These are phyloP conservation scores for Notodonta ziczac DNA, from an alignment of 2,888 invertebrate species.

Conservation along the genomic window DNA sequence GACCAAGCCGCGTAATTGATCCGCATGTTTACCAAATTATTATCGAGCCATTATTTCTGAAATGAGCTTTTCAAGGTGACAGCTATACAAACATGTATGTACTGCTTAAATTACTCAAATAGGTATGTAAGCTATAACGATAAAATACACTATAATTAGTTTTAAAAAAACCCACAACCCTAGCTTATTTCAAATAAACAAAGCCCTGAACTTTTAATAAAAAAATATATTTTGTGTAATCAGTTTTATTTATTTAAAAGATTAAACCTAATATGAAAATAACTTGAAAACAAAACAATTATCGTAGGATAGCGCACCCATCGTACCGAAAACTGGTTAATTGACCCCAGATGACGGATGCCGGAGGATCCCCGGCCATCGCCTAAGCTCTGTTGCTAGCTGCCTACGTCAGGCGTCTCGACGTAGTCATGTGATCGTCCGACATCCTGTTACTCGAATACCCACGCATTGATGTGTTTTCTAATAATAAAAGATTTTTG, in stretches of 20 bases:
- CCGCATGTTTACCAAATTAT: slow-evolving; percentile 4
- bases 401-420: slow-evolving; percentile 29
- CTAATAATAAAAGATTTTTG: neutral
- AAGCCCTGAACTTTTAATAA: too few relatives aligned
- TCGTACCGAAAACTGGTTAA: slow-evolving; percentile 26
- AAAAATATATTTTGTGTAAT: neutral
- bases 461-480: slow-evolving; percentile 17
- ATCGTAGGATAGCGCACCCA: neutral
- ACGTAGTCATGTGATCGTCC: slow-evolving; percentile 36
- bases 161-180: too few relatives aligned
- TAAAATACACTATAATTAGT: neutral
- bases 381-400: slow-evolving; percentile 32
- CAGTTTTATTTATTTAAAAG: neutral
- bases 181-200: too few relatives aligned
- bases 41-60: neutral
- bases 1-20: slow-evolving; percentile 4
- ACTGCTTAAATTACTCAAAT: too few relatives aligned
- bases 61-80: neutral
- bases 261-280: neutral
- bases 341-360: slow-evolving; percentile 25
- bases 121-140: neutral
- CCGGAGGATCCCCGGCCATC: slow-evolving; percentile 23
- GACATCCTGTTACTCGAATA: slow-evolving; percentile 38
- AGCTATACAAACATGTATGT: neutral
- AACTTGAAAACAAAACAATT: slow-evolving; percentile 2